phyloP scores from a whole-genome alignment of 2,797 vertebrate genomes.

The Sebastes trivittatus region DNA sequence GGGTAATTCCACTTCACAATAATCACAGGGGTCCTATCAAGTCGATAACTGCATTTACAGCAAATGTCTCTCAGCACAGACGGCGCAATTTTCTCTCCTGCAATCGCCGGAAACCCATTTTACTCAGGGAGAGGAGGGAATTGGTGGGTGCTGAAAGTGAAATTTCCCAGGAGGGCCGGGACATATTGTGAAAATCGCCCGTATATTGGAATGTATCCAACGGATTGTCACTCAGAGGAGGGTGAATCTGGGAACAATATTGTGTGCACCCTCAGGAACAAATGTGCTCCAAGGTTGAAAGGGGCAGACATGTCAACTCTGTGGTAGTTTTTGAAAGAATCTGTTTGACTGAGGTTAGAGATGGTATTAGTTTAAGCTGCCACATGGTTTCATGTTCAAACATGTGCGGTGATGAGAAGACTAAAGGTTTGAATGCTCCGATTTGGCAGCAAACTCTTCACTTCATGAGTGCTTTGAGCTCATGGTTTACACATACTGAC shows the following conservation, averaged over 20 bases:
- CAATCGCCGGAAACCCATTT: conserved; percentile 66
- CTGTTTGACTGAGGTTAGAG: neutral
- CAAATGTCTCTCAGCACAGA: conserved; percentile 57
- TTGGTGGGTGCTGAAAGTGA: conserved; percentile 58
- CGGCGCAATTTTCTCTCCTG: conserved; percentile 59
- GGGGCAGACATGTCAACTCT: neutral
- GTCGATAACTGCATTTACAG: conserved; percentile 68
- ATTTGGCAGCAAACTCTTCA: neutral
- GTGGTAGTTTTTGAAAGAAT: neutral
- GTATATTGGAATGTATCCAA: conserved; percentile 55
- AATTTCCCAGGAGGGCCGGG: conserved; percentile 70
- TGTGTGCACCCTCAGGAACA: conserved; percentile 32
- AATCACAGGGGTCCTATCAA: conserved; percentile 72
- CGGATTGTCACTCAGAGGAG: conserved; percentile 52
- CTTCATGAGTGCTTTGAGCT: neutral
- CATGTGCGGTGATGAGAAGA: neutral
- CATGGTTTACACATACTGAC: neutral
- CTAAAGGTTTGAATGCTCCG: neutral
- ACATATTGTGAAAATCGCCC: conserved; percentile 67
- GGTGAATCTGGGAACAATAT: conserved; percentile 48
- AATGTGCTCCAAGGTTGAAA: conserved; percentile 32
- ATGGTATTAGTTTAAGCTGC: neutral
- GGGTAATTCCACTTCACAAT: conserved; percentile 65
- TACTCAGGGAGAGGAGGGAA: conserved; percentile 39
- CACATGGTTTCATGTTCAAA: neutral